phyloP scores from a whole-genome alignment of 64 coral and sea anemone species.

The Montipora foliosa region DNA sequence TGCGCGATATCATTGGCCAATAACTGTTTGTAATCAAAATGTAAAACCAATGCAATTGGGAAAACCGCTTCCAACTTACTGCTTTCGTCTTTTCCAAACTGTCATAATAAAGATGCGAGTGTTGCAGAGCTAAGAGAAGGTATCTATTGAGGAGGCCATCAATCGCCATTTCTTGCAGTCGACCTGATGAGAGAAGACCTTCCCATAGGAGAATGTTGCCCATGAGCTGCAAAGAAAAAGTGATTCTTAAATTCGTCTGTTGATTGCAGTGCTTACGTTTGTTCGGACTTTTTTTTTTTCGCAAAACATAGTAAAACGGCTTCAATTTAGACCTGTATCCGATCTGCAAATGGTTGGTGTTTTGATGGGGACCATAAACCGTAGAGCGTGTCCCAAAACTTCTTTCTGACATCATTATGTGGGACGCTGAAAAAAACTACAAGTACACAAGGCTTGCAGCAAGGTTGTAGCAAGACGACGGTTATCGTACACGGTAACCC shows the following conservation, averaged over 20 bases:
- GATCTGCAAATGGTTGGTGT: no score
- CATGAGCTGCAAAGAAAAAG: conserved; percentile 66
- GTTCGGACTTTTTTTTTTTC: no score
- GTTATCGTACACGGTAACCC: not conserved
- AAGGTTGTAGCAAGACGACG: not conserved
- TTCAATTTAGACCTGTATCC: no score
- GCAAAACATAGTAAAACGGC: no score
- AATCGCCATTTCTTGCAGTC: conserved; percentile 88
- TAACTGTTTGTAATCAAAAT: not conserved
- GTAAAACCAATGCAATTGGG: not conserved
- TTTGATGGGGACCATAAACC: no score
- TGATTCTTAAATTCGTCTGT: not conserved
- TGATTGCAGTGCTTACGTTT: no score
- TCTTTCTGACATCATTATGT: no score
- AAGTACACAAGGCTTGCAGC: not conserved
- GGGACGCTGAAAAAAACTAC: no score
- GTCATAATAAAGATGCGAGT: conserved; percentile 89
- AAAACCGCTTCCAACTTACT: conserved; percentile 52
- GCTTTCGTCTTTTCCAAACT: conserved; percentile 87
- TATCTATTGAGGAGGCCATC: conserved; percentile 95
- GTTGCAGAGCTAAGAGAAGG: conserved; percentile 90
- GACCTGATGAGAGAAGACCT: conserved; percentile 78
- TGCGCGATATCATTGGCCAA: not conserved
- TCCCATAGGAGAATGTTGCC: conserved; percentile 94
- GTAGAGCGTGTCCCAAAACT: no score